phyloP scores from a whole-genome alignment of 2,113 vertebrate species.

The Zosterops pallidus region DNA sequence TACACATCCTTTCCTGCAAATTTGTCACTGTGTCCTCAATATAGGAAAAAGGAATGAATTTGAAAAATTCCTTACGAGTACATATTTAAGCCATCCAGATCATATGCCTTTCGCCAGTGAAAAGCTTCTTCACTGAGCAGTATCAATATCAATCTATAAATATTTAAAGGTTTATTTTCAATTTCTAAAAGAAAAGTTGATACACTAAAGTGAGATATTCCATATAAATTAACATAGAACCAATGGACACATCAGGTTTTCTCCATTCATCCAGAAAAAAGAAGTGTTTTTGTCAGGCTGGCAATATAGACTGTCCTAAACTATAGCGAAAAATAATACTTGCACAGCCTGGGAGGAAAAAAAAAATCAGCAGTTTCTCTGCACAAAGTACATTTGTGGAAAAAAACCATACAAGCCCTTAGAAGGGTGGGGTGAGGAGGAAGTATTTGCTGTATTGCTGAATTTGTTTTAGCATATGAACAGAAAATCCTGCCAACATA shows the following conservation, averaged over 20 bases:
- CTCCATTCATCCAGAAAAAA: neutral
- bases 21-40: neutral
- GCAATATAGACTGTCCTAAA: neutral
- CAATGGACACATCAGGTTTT: neutral
- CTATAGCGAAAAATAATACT: accelerated
- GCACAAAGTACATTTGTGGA: neutral
- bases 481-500: neutral
- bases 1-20: neutral
- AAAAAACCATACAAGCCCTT: neutral
- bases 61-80: neutral
- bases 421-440: accelerated
- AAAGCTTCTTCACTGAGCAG: neutral
- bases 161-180: neutral
- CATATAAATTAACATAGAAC: neutral
- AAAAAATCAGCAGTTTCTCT: neutral
- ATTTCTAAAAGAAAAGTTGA: neutral
- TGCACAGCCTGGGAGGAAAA: neutral
- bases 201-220: neutral
- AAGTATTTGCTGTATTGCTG: neutral
- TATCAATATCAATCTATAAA: neutral
- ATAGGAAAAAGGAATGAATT: neutral
- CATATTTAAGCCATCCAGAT: neutral
- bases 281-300: neutral
- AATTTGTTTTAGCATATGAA: neutral
- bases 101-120: neutral